Percentiles rank a stretch among this genome's conserved stretches.
phyloP scores from a whole-genome alignment of 1,140 invertebrate species.

The Conus betulinus region DNA sequence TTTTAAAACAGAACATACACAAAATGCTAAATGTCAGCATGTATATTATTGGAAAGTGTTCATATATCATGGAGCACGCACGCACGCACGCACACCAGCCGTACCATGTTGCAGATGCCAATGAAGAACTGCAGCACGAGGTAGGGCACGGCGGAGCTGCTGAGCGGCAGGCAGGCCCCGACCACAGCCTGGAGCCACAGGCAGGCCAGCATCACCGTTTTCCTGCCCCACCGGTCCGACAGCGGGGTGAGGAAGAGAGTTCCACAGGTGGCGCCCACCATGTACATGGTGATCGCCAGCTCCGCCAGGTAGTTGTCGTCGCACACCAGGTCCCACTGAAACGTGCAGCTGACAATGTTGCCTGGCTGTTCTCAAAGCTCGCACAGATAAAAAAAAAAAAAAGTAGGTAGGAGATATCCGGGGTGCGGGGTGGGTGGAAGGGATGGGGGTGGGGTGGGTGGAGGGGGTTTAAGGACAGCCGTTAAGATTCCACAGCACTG shows the following conservation, averaged over 20 bases:
- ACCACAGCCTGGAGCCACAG: constrained; percentile 73
- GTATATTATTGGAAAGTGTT: not conserved
- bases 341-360: not conserved
- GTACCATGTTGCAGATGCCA: constrained; percentile 70
- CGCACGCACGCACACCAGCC: not conserved
- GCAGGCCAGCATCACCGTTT: constrained; percentile 63
- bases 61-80: not conserved
- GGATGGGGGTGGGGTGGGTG: no score
- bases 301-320: constrained; percentile 62
- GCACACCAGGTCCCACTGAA: constrained; percentile 72
- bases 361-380: not conserved
- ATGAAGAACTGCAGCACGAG: constrained; percentile 69
- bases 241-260: constrained; percentile 87
- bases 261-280: constrained; percentile 88
- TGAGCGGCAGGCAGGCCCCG: constrained; percentile 60
- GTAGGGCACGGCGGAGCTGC: constrained; percentile 63
- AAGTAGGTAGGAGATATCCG: not conserved
- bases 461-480: no score
- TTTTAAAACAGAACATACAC: no score
- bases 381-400: not conserved
- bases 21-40: no score
- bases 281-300: constrained; percentile 81
- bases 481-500: no score
- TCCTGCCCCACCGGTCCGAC: constrained; percentile 83
- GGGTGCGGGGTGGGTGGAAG: no score